Evolutionary conservation across 2,797 vertebrate species (phyloP).

Genomic region (Manis javanica): DNA sequence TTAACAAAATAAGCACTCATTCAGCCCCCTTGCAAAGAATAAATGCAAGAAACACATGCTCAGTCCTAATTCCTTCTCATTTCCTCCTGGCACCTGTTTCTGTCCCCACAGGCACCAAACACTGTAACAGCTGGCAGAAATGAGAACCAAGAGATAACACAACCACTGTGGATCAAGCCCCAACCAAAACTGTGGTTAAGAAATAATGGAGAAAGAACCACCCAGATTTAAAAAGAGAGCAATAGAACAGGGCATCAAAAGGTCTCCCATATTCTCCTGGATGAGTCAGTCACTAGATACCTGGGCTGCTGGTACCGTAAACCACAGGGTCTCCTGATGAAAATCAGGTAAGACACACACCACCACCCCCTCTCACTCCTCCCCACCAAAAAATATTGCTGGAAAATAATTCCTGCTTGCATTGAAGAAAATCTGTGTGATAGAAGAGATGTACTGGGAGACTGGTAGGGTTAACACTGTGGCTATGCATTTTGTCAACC

Average conservation of each 20-base stretch:
- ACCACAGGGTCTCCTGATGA: neutral
- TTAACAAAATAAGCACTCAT: conserved; percentile 30
- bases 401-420: neutral
- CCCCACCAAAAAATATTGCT: no score
- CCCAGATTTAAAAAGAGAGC: neutral
- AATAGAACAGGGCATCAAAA: neutral
- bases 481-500: neutral
- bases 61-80: conserved; percentile 67
- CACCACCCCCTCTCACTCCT: neutral
- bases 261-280: neutral
- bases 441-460: neutral
- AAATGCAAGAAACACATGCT: conserved; percentile 66
- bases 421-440: neutral
- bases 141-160: conserved; percentile 65
- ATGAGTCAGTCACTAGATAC: neutral
- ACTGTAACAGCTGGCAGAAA: conserved; percentile 68
- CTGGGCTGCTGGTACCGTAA: neutral
- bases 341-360: neutral
- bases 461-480: neutral
- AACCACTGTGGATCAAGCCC: neutral
- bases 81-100: conserved; percentile 74
- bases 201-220: conserved; percentile 54
- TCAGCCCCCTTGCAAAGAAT: neutral
- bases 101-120: conserved; percentile 61
- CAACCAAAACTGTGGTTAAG: conserved; percentile 23